phyloP scores from a whole-genome alignment of 1,140 invertebrate genomes.

The Tachypleus tridentatus region DNA sequence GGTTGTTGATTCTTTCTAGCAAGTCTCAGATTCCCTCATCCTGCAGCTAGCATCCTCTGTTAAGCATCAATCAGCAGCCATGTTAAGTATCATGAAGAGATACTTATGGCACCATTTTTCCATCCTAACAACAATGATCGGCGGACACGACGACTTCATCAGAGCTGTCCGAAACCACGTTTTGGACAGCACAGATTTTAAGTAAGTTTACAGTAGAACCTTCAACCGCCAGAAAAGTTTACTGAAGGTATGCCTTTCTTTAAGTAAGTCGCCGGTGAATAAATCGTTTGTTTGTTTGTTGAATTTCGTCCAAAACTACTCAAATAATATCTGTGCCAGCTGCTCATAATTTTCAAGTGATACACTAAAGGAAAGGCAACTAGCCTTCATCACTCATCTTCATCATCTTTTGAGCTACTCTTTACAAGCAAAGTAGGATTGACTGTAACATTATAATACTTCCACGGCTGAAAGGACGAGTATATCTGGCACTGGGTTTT shows the following conservation, averaged over 20 bases:
- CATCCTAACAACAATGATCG: slow-evolving; percentile 67
- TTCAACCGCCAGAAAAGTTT: neutral
- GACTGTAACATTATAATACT: too few species aligned
- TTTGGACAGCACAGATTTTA: slow-evolving; percentile 70
- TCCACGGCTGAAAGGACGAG: too few species aligned
- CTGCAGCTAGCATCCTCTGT: slow-evolving; percentile 84
- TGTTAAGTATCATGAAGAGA: slow-evolving; percentile 79
- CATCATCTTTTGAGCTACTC: too few species aligned
- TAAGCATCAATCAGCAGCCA: slow-evolving; percentile 83
- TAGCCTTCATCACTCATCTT: too few species aligned
- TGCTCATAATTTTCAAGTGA: too few species aligned
- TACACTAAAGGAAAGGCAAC: too few species aligned
- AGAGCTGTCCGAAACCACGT: slow-evolving; percentile 78
- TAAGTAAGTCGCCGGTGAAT: neutral
- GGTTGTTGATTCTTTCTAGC: slow-evolving; percentile 20
- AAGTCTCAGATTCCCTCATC: slow-evolving; percentile 26
- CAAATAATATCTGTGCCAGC: too few species aligned
- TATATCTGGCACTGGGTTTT: too few species aligned
- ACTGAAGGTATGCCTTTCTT: too few species aligned
- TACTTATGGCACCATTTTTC: slow-evolving; percentile 96
- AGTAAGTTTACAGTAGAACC: slow-evolving; percentile 34
- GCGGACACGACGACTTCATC: slow-evolving; percentile 88
- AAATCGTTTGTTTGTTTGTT: too few species aligned
- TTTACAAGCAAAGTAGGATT: too few species aligned
- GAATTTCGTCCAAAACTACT: too few species aligned